Evolutionary conservation across 2,113 vertebrate genomes (phyloP), one percentile per base, ranked within the genome.

Genomic region (Cebus imitator): DNA sequence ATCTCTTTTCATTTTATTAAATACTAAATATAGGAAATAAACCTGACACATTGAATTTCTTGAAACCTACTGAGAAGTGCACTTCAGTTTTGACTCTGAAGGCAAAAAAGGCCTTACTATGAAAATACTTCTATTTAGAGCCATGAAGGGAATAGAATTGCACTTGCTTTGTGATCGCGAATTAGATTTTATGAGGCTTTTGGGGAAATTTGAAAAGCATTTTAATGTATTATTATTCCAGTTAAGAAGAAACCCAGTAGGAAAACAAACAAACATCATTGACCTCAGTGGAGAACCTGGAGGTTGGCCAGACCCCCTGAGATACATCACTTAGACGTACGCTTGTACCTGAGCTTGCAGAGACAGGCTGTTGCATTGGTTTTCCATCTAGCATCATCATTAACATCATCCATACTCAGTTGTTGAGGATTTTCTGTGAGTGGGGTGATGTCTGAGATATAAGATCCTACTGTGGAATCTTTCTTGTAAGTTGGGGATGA

Each of bases 1-100:
- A 96, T 92, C 30, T 18, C 13, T 7, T 87, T 97, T 97, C 18
- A 37, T 93, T 94, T 92, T 92, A 97, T 94, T 94, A 97, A 98
- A 95, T 78, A 94, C 70, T 86, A 97, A 92, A 45, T 80, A 85
- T 79, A 95, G 90, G 94, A 92, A 93, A 96, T 30, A 95, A 97
- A 85, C 86, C 30, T 0, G 20, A 78, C 72, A 45, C n/a, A 75
- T 80, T 97, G 96, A 40, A 95, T 92, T 95, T 58, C 48, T 61
- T 90, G 86, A 78, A 61, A 93, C 87, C 70, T 27, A 23, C n/a
- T 79, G 30, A 97, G 66, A 78, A 91, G 72, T 66, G 12, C 57
- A 85, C 64, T 91, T 94, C 7, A 87, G 50, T 68, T 97, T 35
- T 45, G 57, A 6, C 55, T 96, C 87, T 88, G 30, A 79, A 50